Conservation (phyloP, 2,888 invertebrate genomes). For the Eurois occulta region DNA sequence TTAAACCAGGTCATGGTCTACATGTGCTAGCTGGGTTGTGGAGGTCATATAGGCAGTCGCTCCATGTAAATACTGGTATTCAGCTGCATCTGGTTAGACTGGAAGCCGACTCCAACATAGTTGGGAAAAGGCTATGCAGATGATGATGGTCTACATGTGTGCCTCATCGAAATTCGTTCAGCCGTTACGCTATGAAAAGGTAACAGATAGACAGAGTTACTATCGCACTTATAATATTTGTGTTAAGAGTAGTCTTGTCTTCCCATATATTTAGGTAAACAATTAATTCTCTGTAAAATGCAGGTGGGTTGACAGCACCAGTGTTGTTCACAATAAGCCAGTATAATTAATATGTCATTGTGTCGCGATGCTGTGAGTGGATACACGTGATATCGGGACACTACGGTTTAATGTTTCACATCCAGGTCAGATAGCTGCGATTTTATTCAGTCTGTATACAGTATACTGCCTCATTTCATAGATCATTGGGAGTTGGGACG, state of each 20-base stretch:
- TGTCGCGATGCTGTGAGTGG: constrained; percentile 27
- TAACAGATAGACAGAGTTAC: not conserved
- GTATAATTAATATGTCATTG: constrained; percentile 48
- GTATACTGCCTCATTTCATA: constrained; percentile 3
- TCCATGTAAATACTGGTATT: too few species aligned
- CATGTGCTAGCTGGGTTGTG: too few species aligned
- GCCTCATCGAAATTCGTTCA: not conserved
- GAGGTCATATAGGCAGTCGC: too few species aligned
- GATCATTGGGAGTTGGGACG: not conserved
- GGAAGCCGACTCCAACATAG: too few species aligned
- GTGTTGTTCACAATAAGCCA: constrained; percentile 35
- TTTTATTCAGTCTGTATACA: constrained; percentile 20
- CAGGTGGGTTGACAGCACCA: not conserved
- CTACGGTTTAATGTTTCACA: constrained; percentile 25
- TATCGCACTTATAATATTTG: not conserved
- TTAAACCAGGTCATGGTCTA: not conserved
- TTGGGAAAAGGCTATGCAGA: too few species aligned
- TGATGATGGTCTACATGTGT: too few species aligned
- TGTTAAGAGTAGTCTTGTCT: not conserved
- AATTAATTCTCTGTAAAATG: not conserved
- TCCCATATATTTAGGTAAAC: not conserved
- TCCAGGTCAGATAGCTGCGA: not conserved
- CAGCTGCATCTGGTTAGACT: too few species aligned
- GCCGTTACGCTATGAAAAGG: not conserved
- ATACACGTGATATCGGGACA: constrained; percentile 34